phyloP scores from a whole-genome alignment of 2,113 vertebrate genomes.

The Cyprinodon variegatus region DNA sequence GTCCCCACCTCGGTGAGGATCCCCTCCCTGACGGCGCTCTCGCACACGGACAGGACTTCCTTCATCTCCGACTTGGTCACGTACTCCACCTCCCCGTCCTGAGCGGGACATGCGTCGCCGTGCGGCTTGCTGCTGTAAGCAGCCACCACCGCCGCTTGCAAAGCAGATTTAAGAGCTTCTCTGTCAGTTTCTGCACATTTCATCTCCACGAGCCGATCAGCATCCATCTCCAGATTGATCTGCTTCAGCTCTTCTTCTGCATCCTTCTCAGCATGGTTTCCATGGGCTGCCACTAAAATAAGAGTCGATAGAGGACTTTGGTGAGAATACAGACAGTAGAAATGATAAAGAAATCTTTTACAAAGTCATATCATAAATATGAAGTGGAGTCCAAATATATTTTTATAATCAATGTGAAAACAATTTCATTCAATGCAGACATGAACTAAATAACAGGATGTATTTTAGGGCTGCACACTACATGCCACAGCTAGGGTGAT shows the following conservation, averaged over 20 bases:
- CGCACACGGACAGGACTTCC: constrained; percentile 91
- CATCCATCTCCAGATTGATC: constrained; percentile 77
- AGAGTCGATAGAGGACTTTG: background rate
- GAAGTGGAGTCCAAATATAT: background rate
- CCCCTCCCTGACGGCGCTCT: constrained; percentile 88
- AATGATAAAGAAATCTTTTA: background rate
- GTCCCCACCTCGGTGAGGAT: constrained; percentile 88
- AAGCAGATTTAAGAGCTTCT: constrained; percentile 78
- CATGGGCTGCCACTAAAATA: constrained; percentile 58
- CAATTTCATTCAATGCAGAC: background rate
- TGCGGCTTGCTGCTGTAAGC: constrained; percentile 65
- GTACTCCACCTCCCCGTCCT: constrained; percentile 77
- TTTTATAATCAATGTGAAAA: background rate
- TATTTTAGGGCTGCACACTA: no score
- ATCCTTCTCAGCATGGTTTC: constrained; percentile 75
- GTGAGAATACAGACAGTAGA: background rate
- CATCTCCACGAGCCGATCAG: constrained; percentile 73
- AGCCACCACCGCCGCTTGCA: constrained; percentile 72
- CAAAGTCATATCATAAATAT: background rate
- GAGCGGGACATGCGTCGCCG: constrained; percentile 39
- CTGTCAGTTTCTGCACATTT: constrained; percentile 79
- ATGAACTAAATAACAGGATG: background rate
- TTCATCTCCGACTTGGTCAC: constrained; percentile 86
- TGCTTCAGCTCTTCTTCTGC: constrained; percentile 72
- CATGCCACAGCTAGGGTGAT: no score